Evolutionary conservation across 2,113 vertebrate species (phyloP).

Genomic region (Lepus timidus): DNA sequence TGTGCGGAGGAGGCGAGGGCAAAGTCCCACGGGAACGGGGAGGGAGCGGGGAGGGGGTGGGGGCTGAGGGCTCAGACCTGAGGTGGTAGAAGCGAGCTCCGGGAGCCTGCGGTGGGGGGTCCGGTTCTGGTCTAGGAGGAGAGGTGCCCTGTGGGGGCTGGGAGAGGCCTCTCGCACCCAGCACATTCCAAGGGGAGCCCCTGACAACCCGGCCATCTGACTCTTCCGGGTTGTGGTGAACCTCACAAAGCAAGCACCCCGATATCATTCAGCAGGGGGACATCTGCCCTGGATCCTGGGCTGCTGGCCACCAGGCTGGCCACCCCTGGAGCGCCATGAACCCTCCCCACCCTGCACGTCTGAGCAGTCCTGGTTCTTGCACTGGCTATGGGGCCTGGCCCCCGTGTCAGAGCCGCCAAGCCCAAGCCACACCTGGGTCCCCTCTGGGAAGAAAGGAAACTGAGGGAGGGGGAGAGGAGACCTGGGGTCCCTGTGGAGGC

Average conservation of each 20-base stretch:
- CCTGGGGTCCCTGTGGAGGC: not conserved
- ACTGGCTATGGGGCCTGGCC: not conserved
- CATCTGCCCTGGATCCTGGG: not conserved
- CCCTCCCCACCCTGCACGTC: not conserved
- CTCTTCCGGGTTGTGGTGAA: rapidly evolving
- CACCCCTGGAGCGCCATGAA: rapidly evolving
- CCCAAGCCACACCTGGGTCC: not conserved
- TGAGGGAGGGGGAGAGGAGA: rapidly evolving
- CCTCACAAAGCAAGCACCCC: not conserved
- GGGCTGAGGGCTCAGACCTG: not conserved
- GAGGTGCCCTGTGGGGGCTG: not conserved
- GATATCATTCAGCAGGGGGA: not conserved
- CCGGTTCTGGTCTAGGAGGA: not conserved
- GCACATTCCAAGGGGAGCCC: not conserved
- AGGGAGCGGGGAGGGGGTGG: not conserved
- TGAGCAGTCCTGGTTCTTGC: not conserved
- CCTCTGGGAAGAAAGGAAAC: not conserved
- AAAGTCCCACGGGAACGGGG: not conserved
- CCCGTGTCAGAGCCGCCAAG: not conserved
- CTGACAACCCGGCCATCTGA: rapidly evolving
- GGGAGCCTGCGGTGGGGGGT: not conserved
- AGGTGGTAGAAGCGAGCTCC: not conserved
- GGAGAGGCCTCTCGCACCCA: rapidly evolving
- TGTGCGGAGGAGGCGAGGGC: not conserved
- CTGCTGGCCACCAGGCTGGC: not conserved